A percentile compares a stretch with the other conserved stretches of the same genome.
Evolutionary conservation across 2,113 vertebrate species (phyloP).

Genomic region (Otis tarda): DNA sequence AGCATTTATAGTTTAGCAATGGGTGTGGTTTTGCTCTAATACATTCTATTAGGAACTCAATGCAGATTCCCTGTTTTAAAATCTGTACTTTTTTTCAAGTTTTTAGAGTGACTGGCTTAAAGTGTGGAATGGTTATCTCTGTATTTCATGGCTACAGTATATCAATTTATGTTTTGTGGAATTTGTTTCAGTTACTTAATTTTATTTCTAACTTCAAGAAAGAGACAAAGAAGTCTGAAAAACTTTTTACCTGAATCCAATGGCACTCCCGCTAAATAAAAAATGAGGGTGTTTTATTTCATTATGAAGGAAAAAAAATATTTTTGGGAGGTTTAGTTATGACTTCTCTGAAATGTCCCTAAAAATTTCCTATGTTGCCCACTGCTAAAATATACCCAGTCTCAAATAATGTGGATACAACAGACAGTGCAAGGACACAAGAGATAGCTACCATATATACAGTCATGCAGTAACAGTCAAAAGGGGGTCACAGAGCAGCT

Average conservation of each 20-base stretch:
- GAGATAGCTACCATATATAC: constrained; percentile 25
- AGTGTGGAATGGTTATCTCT: constrained; percentile 41
- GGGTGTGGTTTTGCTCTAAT: constrained; percentile 21
- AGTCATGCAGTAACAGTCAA: not conserved
- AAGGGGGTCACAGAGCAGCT: not conserved
- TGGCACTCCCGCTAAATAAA: not conserved
- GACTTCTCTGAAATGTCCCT: not conserved
- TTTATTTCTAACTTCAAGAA: constrained; percentile 32
- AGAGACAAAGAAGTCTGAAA: not conserved
- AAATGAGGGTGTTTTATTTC: constrained; percentile 17
- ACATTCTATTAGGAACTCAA: not conserved
- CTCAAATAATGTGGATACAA: not conserved
- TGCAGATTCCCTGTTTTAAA: constrained; percentile 40
- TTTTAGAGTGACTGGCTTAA: constrained; percentile 32
- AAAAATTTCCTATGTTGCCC: not conserved
- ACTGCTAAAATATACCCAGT: not conserved
- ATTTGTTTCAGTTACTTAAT: constrained; percentile 40
- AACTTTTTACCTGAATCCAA: not conserved
- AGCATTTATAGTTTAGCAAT: constrained; percentile 1
- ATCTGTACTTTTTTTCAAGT: not conserved
- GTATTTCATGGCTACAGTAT: constrained; percentile 8
- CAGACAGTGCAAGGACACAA: constrained; percentile 16
- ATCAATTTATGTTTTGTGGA: not conserved
- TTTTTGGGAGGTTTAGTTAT: not conserved
- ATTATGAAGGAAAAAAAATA: not conserved